phyloP scores from a whole-genome alignment of 2,888 invertebrate genomes.

The Zaprionus bogoriensis region DNA sequence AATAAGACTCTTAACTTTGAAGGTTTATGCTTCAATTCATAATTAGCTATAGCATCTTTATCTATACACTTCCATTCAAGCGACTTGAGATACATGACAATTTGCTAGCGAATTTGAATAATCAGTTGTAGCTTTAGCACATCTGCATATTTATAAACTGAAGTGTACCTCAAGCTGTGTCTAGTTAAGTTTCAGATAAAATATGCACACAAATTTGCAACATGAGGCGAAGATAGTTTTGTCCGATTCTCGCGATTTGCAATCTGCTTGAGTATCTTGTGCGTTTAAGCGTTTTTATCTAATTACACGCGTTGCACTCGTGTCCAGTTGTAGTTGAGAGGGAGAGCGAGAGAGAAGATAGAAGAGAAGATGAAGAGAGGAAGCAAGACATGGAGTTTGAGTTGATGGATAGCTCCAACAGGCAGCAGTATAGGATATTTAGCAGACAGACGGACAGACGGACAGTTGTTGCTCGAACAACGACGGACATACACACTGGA shows the following conservation, averaged over 20 bases:
- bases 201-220: background rate
- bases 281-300: constrained; percentile 74
- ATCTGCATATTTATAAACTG: background rate
- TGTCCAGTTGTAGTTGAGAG: constrained; percentile 19
- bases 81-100: too few species aligned
- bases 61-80: too few species aligned
- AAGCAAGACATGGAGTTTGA: background rate
- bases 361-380: background rate
- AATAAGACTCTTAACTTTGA: too few species aligned
- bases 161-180: too few species aligned
- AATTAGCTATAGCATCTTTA: too few species aligned
- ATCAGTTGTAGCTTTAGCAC: too few species aligned
- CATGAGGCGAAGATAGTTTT: background rate
- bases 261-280: constrained; percentile 39
- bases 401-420: constrained; percentile 18
- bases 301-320: constrained; percentile 73
- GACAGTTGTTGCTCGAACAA: too few species aligned
- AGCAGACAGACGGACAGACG: constrained; percentile 3
- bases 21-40: too few species aligned
- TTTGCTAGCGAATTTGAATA: too few species aligned
- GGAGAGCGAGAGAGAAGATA: background rate
- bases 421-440: background rate
- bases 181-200: background rate
- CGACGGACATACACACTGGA: too few species aligned
- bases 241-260: too few species aligned